Evolutionary conservation across 1,140 invertebrate genomes (phyloP).

Genomic region (Vollenhovia emeryi): DNA sequence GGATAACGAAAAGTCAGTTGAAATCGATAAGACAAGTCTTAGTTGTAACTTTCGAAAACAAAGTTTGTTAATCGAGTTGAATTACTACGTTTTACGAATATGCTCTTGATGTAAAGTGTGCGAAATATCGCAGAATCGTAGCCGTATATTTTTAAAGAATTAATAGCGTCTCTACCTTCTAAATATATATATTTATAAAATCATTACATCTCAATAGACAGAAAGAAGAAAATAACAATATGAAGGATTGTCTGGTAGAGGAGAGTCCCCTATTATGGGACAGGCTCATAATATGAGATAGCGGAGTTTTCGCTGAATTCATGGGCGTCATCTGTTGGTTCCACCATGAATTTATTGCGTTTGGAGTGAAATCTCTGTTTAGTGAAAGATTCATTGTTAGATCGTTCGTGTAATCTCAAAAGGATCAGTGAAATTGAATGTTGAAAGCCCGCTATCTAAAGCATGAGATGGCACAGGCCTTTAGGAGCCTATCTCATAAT

Average conservation of each 20-base stretch:
- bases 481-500: too few relatives aligned
- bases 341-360: too few relatives aligned
- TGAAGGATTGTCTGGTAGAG: background rate
- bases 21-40: constrained; percentile 1
- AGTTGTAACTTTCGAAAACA: background rate
- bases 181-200: background rate
- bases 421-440: too few relatives aligned
- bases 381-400: too few relatives aligned
- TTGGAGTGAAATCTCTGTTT: too few relatives aligned
- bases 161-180: background rate
- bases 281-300: too few relatives aligned
- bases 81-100: background rate
- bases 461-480: too few relatives aligned
- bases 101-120: background rate
- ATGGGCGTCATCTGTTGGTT: too few relatives aligned
- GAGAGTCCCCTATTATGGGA: too few relatives aligned
- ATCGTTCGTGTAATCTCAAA: too few relatives aligned
- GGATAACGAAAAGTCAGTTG: background rate
- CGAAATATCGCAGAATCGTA: background rate
- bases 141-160: background rate
- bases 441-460: too few relatives aligned
- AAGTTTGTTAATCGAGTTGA: background rate
- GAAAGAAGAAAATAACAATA: background rate
- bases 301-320: too few relatives aligned
- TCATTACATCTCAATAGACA: background rate